These are phyloP conservation scores for Tinea semifulvella DNA, from an alignment of 2,888 invertebrate genomes.

Conservation along the genomic window DNA sequence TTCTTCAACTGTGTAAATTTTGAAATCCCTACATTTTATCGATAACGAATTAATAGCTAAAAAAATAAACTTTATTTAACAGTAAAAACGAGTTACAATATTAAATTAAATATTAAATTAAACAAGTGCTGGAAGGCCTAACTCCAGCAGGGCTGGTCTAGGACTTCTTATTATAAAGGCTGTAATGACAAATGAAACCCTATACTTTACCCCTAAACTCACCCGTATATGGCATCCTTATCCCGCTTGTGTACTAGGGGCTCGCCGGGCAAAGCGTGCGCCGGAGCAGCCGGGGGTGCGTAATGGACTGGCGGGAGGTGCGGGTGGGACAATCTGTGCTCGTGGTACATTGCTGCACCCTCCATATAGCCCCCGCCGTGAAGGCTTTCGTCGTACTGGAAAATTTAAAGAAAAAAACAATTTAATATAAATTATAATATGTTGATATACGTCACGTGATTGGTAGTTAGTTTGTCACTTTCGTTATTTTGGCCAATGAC, in stretches of 20 bases:
- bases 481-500: too few species aligned
- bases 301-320: constrained; percentile 77
- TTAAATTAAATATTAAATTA: too few species aligned
- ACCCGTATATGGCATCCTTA: constrained; percentile 99
- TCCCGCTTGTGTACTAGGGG: constrained; percentile 96
- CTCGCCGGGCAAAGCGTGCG: constrained; percentile 86
- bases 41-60: too few species aligned
- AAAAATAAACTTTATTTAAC: too few species aligned
- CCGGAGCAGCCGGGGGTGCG: constrained; percentile 85
- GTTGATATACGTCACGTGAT: too few species aligned
- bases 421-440: too few species aligned
- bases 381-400: constrained; percentile 95
- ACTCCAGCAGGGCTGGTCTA: too few species aligned
- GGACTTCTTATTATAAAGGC: too few species aligned
- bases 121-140: background rate
- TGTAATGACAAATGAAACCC: too few species aligned
- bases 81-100: too few species aligned
- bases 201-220: constrained; percentile 55
- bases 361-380: constrained; percentile 87
- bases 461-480: too few species aligned
- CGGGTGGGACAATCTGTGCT: constrained; percentile 84
- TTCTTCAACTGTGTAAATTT: background rate
- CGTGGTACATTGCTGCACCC: constrained; percentile 76
- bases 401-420: constrained; percentile 23
- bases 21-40: too few species aligned